Evolutionary conservation across 2,888 invertebrate species (phyloP).

Genomic region (Tricholauxania praeusta): DNA sequence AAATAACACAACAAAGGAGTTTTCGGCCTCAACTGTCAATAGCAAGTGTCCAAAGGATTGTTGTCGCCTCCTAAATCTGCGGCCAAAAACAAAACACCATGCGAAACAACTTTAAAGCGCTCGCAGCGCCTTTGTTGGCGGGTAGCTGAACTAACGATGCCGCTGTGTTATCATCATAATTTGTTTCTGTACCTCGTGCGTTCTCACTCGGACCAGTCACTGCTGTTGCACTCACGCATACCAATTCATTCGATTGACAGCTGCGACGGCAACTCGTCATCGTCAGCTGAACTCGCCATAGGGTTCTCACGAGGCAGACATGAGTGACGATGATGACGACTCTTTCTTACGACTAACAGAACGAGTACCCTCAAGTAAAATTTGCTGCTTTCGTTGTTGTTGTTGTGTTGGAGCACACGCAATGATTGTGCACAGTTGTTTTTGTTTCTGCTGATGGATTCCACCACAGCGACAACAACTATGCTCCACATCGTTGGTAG

Average conservation of each 20-base stretch:
- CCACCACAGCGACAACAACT: conserved; percentile 32
- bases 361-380: too few species aligned
- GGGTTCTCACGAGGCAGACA: neutral
- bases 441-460: conserved; percentile 18
- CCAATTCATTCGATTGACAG: conserved; percentile 31
- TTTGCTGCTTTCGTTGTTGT: neutral
- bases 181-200: neutral
- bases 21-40: neutral
- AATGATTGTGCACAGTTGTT: conserved; percentile 43
- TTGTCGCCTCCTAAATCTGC: conserved; percentile 23
- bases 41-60: conserved; percentile 1
- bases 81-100: conserved; percentile 4
- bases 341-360: conserved; percentile 1
- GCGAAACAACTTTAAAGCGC: conserved; percentile 39
- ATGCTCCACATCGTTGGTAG: conserved; percentile 35
- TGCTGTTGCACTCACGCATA: conserved; percentile 2
- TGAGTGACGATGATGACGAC: conserved; percentile 1
- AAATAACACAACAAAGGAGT: neutral
- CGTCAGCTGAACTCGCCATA: conserved; percentile 25
- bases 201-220: neutral
- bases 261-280: conserved; percentile 46
- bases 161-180: conserved; percentile 30
- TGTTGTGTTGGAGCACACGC: conserved; percentile 41
- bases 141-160: conserved; percentile 49
- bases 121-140: conserved; percentile 50